Evolutionary conservation across 2,797 vertebrate species (phyloP), one percentile per base, ranked within the genome.

Genomic region (Buceros bicornis): DNA sequence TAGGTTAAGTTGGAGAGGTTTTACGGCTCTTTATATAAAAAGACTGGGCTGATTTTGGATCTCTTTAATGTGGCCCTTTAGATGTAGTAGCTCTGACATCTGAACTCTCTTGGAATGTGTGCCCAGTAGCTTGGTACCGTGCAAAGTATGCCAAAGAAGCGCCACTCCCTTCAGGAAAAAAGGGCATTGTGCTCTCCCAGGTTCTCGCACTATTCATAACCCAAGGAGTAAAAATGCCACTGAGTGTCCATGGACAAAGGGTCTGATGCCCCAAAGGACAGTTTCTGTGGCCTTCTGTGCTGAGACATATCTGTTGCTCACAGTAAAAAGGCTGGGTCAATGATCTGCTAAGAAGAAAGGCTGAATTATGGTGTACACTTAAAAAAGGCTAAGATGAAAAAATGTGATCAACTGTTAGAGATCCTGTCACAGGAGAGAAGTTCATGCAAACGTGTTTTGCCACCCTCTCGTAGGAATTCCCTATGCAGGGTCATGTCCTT

Each of bases 1-100:
- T 95, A 92, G 89, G 67, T 92, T 84, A 93, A 88, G 50, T 94
- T 92, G 88, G 81, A 86, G 89, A 95, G 62, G 21, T 95, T 96
- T 95, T 90, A 93, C 22, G 70, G 48, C 42, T 94, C 74, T 94
- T 92, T 93, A 94, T 93, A 64, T 94, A 74, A 96, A 95, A 97
- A 83, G 89, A 82, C 88, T 74, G 83, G 29, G 43, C 79, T 87
- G 92, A 79, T 91, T 97, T 96, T 90, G 43, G 77, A 93, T 93
- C 57, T 64, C 60, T 97, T 95, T 96, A 94, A 93, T 94, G 76
- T 94, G 76, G 82, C 90, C 42, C 21, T 56, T 96, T 82, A 93
- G 77, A 93, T 87, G 72, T 76, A 96, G 91, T 76, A 95, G 86
- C 62, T 95, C 62, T 88, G 73, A 97, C 87, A 97, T 91, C 95